A percentile compares a stretch with the other conserved stretches of the same genome.
Evolutionary conservation across 2,113 vertebrate species (phyloP).

Genomic region (Vulpes lagopus): DNA sequence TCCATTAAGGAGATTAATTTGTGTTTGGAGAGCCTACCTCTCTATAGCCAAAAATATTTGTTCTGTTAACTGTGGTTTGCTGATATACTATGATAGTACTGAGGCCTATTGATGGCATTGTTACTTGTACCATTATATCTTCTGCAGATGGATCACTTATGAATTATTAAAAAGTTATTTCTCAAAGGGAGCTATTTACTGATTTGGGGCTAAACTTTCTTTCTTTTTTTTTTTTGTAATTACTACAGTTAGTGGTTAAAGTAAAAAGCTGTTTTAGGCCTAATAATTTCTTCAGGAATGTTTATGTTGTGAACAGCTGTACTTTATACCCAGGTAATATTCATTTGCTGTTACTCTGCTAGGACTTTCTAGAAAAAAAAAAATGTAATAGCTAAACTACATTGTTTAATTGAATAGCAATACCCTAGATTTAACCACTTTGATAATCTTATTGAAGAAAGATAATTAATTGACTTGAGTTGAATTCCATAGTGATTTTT

Average conservation of each 20-base stretch:
- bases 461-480: background rate
- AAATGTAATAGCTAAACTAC: background rate
- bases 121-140: conserved; percentile 43
- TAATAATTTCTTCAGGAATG: background rate
- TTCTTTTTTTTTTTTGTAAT: conserved; percentile 18
- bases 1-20: conserved; percentile 77
- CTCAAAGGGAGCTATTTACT: conserved; percentile 19
- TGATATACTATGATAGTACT: conserved; percentile 43
- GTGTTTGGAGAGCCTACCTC: conserved; percentile 63
- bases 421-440: background rate
- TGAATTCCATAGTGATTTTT: background rate
- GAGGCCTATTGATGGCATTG: rapidly evolving
- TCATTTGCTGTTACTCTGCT: background rate
- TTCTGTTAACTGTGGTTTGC: conserved; percentile 61
- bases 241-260: conserved; percentile 60
- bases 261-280: background rate
- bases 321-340: background rate
- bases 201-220: conserved; percentile 30
- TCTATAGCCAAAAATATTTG: conserved; percentile 41
- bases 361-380: background rate
- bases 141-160: conserved; percentile 4
- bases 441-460: background rate
- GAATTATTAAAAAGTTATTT: conserved; percentile 47
- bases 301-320: background rate
- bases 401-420: background rate